Evolutionary conservation across 1,140 invertebrate genomes (phyloP), one percentile per base, ranked within the genome.

Genomic region (Amphibalanus amphitrite): DNA sequence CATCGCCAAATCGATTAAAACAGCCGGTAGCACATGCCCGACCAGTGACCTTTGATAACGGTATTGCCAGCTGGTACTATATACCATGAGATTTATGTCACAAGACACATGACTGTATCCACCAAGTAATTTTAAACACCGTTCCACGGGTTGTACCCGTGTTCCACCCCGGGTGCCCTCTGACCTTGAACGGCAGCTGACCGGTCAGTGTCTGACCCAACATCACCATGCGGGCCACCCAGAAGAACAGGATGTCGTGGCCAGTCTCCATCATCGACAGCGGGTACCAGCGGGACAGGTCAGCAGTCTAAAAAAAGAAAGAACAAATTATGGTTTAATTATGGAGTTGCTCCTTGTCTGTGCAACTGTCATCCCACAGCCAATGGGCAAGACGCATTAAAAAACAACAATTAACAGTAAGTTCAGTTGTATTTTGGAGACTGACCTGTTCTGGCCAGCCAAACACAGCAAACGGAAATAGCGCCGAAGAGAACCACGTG

Each of bases 201-300:
- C 87, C 88, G 3, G 91, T 91, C 28, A 99, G 83, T 78, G 93
- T 86, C 23, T 87, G 78, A 23, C 92, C 89, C 74, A 99, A 80
- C 86, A 98, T 97, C 0, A 94, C 91, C 97, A 99, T 99, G 77
- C 94, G 85, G 0, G 94, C 92, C 0, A 99, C 94, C 97, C 97
- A 99, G 80, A 98, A 98, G 77, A 95, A 95, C 25, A 99, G 79
- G 75, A 99, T 99, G 82, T 99, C 97, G 79, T 96, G 89, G 1
- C 97, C 97, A 1, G 97, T 99, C 79, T 96, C 93, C 87, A 99
- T 89, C 38, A 98, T 77, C 72, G 85, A 86, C 17, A 95, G 81
- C 0, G 97, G 96, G 83, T 95, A 98, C 78, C 88, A 23, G 13
- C 20, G 47, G 47, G 6, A 3, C 47, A 59, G 47, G 13, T 59